Evolutionary conservation across 2,888 invertebrate species (phyloP), one percentile per base, ranked within the genome.

Genomic region (Leptinotarsa haldemani): DNA sequence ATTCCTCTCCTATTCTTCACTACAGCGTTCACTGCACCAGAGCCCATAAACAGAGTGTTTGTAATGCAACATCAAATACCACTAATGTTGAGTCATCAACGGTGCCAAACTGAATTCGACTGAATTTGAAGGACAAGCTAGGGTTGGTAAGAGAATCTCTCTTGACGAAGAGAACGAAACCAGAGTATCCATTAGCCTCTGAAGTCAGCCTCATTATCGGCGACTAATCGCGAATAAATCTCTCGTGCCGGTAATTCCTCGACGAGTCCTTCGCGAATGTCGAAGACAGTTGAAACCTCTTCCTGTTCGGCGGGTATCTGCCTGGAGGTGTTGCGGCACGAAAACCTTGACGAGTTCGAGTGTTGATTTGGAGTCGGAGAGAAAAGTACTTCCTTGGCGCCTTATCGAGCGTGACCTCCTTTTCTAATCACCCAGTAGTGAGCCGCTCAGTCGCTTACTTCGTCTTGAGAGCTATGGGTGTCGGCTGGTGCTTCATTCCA

Each of bases 381-480:
- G 77, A 76, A 80, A 79, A 80, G 80, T 77, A 80, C 80, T 81
- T 81, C 80, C 81, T 77, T 78, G 80, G 81, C 80, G 80, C 80
- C 81, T 78, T 80, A 75, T 79, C 77, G 69, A 81, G 78, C 75
- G 73, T 79, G 81, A 80, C 81, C 81, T 80, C 80, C 78, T 81
- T 81, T 78, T 74, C 77, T 76, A 76, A 74, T 74, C 70, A 71
- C 70, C 70, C 71, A 65, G 74, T 71, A 74, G 76, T 76, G 65
- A 65, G 61, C n/a, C 61, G 53, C 30, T 61, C 61, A 30, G 61
- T 61, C 61, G 61, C 61, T 16, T 61, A 30, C 61, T 18, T 61
- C 61, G 61, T 61, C 61, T 30, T 30, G 61, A 61, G 61, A 40
- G 61, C 61, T 61, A 61, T 61, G 40, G 30, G 61, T 61, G 25